A percentile compares a stretch with the other conserved stretches of the same genome.
Evolutionary conservation across 2,888 invertebrate species (phyloP).

Genomic region (Strigamia crassipes): DNA sequence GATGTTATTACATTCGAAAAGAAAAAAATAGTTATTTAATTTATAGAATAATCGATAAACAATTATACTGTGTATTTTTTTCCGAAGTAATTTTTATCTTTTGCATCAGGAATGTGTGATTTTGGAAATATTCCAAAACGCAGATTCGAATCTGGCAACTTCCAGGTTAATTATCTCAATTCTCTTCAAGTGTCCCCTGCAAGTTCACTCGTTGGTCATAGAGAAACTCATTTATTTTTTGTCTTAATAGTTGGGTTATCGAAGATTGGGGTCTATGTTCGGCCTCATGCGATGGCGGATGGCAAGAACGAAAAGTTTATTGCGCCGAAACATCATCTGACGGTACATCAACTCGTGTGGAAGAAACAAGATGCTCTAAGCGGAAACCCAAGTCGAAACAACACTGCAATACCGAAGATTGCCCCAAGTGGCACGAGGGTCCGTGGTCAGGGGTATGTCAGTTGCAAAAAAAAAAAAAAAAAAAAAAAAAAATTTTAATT

Average conservation of each 20-base stretch:
- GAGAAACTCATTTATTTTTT: neutral
- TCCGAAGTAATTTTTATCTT: neutral
- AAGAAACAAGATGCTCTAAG: constrained; percentile 64
- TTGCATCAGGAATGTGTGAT: neutral
- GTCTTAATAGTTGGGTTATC: constrained; percentile 75
- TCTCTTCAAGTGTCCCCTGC: neutral
- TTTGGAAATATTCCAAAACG: neutral
- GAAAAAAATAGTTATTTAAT: too few relatives aligned
- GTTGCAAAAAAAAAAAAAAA: neutral
- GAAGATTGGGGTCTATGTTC: constrained; percentile 89
- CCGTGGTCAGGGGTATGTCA: constrained; percentile 88
- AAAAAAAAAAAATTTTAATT: neutral
- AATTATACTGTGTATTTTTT: neutral
- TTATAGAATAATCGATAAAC: neutral
- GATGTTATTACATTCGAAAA: too few relatives aligned
- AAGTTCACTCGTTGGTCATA: neutral
- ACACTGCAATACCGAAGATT: constrained; percentile 80
- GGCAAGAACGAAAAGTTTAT: constrained; percentile 76
- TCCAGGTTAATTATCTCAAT: constrained; percentile 1
- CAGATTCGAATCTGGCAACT: neutral
- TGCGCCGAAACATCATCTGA: constrained; percentile 68
- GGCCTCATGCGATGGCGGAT: constrained; percentile 83
- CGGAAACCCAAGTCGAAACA: constrained; percentile 80
- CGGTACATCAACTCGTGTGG: constrained; percentile 45
- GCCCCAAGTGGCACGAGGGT: constrained; percentile 84